Conservation (phyloP, 1,140 invertebrate genomes). For the Zophobas morio region DNA sequence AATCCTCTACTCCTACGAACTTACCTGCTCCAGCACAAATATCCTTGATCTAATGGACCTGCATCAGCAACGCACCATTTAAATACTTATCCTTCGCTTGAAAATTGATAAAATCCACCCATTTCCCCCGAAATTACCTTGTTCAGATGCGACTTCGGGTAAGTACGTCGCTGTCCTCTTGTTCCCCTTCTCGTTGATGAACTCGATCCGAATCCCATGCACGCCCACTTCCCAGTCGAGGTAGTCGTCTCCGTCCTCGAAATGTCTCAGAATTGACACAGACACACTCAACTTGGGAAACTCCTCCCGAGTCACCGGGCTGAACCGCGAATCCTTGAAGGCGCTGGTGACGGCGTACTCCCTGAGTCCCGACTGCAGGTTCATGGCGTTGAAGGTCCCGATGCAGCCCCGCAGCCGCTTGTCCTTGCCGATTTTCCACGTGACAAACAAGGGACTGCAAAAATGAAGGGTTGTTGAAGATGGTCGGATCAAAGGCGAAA, state of each 20-base stretch:
- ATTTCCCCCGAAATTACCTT: constrained; percentile 77
- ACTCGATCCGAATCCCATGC: constrained; percentile 99
- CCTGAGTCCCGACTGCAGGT: constrained; percentile 91
- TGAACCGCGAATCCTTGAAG: constrained; percentile 97
- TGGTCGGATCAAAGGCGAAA: neutral
- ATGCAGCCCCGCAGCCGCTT: constrained; percentile 93
- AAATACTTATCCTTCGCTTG: neutral
- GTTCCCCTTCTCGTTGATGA: constrained; percentile 94
- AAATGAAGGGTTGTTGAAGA: constrained; percentile 68
- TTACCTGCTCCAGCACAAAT: neutral
- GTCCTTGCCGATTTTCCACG: constrained; percentile 97
- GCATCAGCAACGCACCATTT: neutral
- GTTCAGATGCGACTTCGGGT: constrained; percentile 96
- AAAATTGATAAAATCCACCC: neutral
- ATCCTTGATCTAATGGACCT: neutral
- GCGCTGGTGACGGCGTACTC: constrained; percentile 99
- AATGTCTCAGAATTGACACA: constrained; percentile 94
- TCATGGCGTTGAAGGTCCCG: constrained; percentile 95
- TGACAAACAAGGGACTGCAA: constrained; percentile 96
- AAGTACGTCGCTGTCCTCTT: constrained; percentile 98
- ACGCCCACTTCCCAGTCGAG: constrained; percentile 98
- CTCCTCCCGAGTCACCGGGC: constrained; percentile 95
- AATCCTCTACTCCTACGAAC: neutral
- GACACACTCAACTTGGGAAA: constrained; percentile 93
- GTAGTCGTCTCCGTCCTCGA: constrained; percentile 96